A percentile compares a stretch with the other conserved stretches of the same genome.
These are phyloP conservation scores for Oreocharis arfaki DNA, from an alignment of 2,113 vertebrate genomes.

Conservation along the genomic window DNA sequence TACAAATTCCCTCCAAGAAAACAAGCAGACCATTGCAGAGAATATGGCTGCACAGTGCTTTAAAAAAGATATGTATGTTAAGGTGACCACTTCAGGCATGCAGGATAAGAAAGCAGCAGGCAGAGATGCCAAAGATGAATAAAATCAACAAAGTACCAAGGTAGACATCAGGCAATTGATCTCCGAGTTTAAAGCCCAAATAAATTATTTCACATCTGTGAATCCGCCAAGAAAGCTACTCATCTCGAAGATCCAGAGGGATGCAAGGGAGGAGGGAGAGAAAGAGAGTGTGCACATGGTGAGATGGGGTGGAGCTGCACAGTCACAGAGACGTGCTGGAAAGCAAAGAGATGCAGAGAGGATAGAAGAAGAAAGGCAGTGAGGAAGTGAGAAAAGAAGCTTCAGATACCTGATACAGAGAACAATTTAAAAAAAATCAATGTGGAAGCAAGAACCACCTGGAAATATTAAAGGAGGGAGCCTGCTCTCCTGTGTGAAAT, in stretches of 20 bases:
- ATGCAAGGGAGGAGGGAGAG: not conserved
- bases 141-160: not conserved
- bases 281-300: not conserved
- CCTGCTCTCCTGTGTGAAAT: not conserved
- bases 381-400: not conserved
- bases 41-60: not conserved
- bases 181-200: not conserved
- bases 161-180: not conserved
- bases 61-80: not conserved
- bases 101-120: not conserved
- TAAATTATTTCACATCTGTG: not conserved
- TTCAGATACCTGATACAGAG: not conserved
- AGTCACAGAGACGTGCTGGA: not conserved
- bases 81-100: not conserved
- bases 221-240: not conserved
- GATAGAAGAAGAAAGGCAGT: not conserved
- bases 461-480: not conserved
- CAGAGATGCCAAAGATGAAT: not conserved
- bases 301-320: not conserved
- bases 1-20: not conserved
- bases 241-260: not conserved
- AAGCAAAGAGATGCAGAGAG: not conserved
- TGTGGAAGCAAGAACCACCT: not conserved
- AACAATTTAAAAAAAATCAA: not conserved
- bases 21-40: not conserved